Evolutionary conservation across 2,113 vertebrate genomes (phyloP).

Genomic region (Oryzias melastigma): DNA sequence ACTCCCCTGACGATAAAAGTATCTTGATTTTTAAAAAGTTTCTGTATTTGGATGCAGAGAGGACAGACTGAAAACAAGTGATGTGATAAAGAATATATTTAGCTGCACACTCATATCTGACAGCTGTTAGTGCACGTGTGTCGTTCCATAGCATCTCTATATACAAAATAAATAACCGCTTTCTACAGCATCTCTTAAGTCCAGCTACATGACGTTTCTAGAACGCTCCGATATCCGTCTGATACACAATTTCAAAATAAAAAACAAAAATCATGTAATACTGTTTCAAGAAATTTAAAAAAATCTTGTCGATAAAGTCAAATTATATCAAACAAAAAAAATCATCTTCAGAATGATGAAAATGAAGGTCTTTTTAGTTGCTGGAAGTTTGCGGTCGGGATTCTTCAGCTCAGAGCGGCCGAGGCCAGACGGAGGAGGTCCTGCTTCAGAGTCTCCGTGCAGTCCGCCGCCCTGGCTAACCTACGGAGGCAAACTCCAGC

Average conservation of each 20-base stretch:
- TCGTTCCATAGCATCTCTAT: slow-evolving; percentile 52
- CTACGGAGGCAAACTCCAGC: slow-evolving; percentile 56
- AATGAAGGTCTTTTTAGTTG: slow-evolving; percentile 7
- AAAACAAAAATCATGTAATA: slow-evolving; percentile 2
- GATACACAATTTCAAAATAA: slow-evolving; percentile 2
- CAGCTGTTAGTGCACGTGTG: slow-evolving; percentile 29
- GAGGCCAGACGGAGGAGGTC: slow-evolving; percentile 63
- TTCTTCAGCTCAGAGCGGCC: slow-evolving; percentile 55
- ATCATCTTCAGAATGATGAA: slow-evolving; percentile 21
- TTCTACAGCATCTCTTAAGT: slow-evolving; percentile 26
- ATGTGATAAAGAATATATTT: slow-evolving; percentile 47
- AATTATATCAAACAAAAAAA: slow-evolving; percentile 33
- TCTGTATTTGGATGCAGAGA: no score
- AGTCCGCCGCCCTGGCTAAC: slow-evolving; percentile 56
- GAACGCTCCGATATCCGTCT: slow-evolving; percentile 5
- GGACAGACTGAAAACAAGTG: not conserved
- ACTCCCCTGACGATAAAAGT: no score
- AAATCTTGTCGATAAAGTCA: slow-evolving; percentile 26
- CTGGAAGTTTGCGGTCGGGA: no score
- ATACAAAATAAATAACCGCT: slow-evolving; percentile 67
- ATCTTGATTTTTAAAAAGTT: no score
- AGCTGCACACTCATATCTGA: slow-evolving; percentile 34
- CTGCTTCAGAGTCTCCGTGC: slow-evolving; percentile 60
- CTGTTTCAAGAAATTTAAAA: slow-evolving; percentile 9
- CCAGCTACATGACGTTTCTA: slow-evolving; percentile 29